A percentile compares a stretch with the other conserved stretches of the same genome.
Conservation (phyloP, 64 coral and sea anemone species). For the Pachyseris speciosa region DNA sequence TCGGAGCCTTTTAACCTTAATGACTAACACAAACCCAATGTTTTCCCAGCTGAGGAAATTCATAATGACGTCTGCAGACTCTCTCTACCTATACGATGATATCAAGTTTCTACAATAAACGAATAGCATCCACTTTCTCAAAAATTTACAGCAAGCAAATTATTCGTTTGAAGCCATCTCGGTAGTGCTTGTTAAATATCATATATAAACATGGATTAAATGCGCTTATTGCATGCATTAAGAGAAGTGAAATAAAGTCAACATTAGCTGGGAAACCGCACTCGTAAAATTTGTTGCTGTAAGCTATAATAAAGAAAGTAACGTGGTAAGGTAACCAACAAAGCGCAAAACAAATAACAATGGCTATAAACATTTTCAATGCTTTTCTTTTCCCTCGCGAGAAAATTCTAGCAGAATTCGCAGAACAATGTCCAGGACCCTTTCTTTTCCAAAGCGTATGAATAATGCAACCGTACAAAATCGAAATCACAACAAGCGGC, state of each 20-base stretch:
- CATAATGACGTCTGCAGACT: no score
- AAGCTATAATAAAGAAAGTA: slow-evolving; percentile 14
- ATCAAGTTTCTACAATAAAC: no score
- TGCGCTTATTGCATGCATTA: slow-evolving; percentile 48
- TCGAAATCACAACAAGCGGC: neutral
- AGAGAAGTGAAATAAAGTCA: slow-evolving; percentile 15
- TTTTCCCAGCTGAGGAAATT: no score
- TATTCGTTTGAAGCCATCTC: neutral
- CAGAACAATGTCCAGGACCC: slow-evolving; percentile 1
- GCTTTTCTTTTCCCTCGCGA: slow-evolving; percentile 24
- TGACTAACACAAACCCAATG: no score
- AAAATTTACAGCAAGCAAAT: no score
- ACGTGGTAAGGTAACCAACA: slow-evolving; percentile 68
- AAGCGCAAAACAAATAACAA: slow-evolving; percentile 60
- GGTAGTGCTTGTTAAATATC: slow-evolving; percentile 25
- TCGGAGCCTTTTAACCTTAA: no score
- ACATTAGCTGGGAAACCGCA: slow-evolving; percentile 21
- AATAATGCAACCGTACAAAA: slow-evolving; percentile 33
- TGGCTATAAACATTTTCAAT: slow-evolving; percentile 60
- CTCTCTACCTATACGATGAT: no score
- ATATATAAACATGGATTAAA: slow-evolving; percentile 68
- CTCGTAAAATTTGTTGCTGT: neutral
- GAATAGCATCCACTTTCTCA: no score
- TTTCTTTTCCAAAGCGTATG: slow-evolving; percentile 39
- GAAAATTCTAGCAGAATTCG: neutral